Conservation (phyloP, 2,888 invertebrate species). For the Lasioglossum calceatum region DNA sequence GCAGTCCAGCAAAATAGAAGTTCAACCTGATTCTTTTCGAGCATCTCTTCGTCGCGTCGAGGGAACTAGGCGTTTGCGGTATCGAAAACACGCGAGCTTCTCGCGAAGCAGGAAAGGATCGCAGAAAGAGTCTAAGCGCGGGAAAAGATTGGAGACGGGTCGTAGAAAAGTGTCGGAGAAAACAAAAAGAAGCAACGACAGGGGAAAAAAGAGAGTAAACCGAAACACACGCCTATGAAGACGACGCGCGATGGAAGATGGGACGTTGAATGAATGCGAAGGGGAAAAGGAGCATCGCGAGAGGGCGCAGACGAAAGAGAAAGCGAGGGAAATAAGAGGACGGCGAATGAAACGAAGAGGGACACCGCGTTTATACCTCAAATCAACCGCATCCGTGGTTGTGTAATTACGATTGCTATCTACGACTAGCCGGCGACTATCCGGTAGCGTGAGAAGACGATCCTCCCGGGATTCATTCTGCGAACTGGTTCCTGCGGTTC, state of each 20-base stretch:
- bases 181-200: neutral
- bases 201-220: neutral
- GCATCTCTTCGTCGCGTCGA: neutral
- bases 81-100: constrained; percentile 4
- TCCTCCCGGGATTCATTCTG: constrained; percentile 42
- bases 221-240: neutral
- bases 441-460: constrained; percentile 68
- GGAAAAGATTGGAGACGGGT: neutral
- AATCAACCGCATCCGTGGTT: constrained; percentile 46
- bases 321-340: constrained; percentile 37
- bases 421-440: constrained; percentile 53
- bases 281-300: constrained; percentile 14
- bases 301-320: constrained; percentile 23
- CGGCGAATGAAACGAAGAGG: constrained; percentile 31
- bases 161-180: neutral
- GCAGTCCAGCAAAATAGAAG: neutral
- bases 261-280: constrained; percentile 21
- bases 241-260: neutral
- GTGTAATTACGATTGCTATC: constrained; percentile 67
- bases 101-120: neutral
- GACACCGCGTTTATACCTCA: constrained; percentile 37
- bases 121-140: neutral
- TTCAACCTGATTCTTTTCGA: neutral
- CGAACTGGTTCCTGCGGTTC: constrained; percentile 63
- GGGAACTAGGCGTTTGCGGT: neutral